Conservation (phyloP, 2,797 vertebrate species). For the Eidolon dupreanum region DNA sequence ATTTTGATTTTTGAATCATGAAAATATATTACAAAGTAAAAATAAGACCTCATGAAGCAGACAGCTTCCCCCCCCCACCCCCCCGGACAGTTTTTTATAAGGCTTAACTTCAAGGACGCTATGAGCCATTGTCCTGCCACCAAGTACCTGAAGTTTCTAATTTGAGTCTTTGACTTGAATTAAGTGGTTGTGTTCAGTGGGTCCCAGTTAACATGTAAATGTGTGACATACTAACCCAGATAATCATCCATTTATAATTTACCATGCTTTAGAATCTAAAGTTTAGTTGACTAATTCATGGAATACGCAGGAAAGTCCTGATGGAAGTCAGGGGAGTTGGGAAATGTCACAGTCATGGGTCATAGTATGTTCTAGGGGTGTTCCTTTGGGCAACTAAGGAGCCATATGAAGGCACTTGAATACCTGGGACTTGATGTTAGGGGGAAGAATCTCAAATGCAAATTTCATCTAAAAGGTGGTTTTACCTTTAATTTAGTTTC, state of each 20-base stretch:
- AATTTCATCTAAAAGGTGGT: not conserved
- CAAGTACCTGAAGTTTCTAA: not conserved
- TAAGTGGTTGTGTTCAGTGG: not conserved
- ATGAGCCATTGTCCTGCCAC: not conserved
- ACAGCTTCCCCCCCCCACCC: not conserved
- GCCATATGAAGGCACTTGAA: not conserved
- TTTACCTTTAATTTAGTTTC: conserved; percentile 2
- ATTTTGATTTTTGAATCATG: conserved; percentile 20
- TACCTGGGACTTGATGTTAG: not conserved
- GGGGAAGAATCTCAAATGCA: not conserved
- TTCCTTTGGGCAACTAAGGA: not conserved
- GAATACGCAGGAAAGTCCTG: not conserved
- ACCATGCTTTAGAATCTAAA: not conserved
- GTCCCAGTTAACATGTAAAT: not conserved
- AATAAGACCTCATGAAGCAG: not conserved
- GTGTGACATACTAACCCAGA: not conserved
- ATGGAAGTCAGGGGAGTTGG: not conserved
- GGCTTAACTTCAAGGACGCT: not conserved
- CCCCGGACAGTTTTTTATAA: not conserved
- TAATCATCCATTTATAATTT: not conserved
- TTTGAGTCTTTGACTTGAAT: conserved; percentile 4
- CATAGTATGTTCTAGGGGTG: not conserved
- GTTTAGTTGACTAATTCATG: not conserved
- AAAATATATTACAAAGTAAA: not conserved
- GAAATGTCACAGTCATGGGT: not conserved